Conservation (phyloP, 1,140 invertebrate species). For the Anthonomus grandis region DNA sequence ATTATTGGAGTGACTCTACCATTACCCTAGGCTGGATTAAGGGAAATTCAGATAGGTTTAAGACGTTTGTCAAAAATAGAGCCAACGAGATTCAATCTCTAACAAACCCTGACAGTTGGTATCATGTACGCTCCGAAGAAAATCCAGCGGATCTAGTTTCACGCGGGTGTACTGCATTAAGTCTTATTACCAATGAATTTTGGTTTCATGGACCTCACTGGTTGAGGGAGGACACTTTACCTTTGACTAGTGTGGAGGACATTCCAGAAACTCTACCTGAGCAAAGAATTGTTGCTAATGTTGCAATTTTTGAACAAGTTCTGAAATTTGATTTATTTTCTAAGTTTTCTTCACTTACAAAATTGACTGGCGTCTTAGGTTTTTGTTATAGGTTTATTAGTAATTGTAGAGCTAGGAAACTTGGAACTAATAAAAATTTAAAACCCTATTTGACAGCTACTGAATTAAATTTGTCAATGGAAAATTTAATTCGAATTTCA, state of each 20-base stretch:
- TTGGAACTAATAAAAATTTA: neutral
- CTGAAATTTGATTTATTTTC: neutral
- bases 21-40: slow-evolving; percentile 18
- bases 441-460: neutral
- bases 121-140: slow-evolving; percentile 5
- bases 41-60: neutral
- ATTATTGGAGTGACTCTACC: slow-evolving; percentile 19
- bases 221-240: slow-evolving; percentile 11
- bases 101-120: neutral
- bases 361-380: slow-evolving; percentile 9
- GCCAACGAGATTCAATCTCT: slow-evolving; percentile 3
- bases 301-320: neutral
- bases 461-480: slow-evolving; percentile 4
- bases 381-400: slow-evolving; percentile 1
- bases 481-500: neutral
- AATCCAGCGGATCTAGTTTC: slow-evolving; percentile 25
- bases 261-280: neutral
- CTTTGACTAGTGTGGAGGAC: neutral
- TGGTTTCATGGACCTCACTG: slow-evolving; percentile 27
- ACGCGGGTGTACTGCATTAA: neutral
- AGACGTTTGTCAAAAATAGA: slow-evolving; percentile 16
- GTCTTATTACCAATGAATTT: slow-evolving; percentile 7
- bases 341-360: slow-evolving; percentile 9
- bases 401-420: neutral
- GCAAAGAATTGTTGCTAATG: neutral